A percentile compares a stretch with the other conserved stretches of the same genome.
These are phyloP conservation scores for Myotis planiceps DNA, from an alignment of 2,797 vertebrate genomes.

Conservation along the genomic window DNA sequence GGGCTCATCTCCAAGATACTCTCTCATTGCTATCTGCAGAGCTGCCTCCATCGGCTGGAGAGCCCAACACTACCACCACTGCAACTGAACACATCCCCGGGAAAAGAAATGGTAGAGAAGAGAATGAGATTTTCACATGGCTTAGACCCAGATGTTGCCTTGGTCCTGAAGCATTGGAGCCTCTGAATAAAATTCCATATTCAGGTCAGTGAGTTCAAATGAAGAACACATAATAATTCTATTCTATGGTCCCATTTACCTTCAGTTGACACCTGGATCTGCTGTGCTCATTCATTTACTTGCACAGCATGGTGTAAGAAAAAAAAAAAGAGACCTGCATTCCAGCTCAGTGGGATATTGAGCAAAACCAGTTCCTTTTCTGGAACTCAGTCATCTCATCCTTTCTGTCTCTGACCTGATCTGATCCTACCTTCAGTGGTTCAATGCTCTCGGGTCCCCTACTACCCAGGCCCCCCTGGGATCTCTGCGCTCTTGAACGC, in stretches of 20 bases:
- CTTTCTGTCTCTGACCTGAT: not conserved
- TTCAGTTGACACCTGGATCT: not conserved
- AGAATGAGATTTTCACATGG: not conserved
- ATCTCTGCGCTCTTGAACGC: conserved; percentile 40
- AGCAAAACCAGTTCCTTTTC: not conserved
- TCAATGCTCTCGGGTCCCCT: not conserved
- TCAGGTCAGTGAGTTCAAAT: not conserved
- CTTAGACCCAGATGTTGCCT: not conserved
- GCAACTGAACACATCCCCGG: not conserved
- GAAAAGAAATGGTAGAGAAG: not conserved
- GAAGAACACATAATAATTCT: not conserved
- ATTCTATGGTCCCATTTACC: not conserved
- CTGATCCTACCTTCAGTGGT: not conserved
- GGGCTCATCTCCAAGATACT: not conserved
- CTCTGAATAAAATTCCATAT: not conserved
- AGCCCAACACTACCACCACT: no score
- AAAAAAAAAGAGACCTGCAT: not conserved
- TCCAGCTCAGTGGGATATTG: not conserved
- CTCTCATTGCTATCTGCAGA: not conserved
- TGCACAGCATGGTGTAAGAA: not conserved
- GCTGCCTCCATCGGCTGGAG: not conserved
- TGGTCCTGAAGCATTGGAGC: not conserved
- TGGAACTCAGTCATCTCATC: not conserved
- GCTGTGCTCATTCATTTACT: not conserved
- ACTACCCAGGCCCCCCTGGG: not conserved